Evolutionary conservation across 2,797 vertebrate genomes (phyloP), one percentile per base, ranked within the genome.

Genomic region (Rhabdophis nuchalis): DNA sequence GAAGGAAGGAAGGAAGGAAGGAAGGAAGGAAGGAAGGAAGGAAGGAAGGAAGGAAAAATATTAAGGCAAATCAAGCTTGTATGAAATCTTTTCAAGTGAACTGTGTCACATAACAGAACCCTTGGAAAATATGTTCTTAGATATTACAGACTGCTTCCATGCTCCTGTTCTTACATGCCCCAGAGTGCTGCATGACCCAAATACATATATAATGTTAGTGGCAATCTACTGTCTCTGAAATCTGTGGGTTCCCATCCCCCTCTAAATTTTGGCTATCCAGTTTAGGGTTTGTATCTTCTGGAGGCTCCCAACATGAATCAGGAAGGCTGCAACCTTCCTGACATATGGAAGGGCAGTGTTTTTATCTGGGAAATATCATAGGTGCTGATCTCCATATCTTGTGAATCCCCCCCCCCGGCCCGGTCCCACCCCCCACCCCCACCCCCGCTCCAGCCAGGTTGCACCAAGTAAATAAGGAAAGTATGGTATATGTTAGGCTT

Each of bases 391-490:
- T 60, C 68, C 29, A 27, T 53, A 32, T 14, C 23, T 53, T 53
- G 3, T 50, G 60, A 64, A 8, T 23, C 36, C 61, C 23, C 3
- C 2, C 27, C 0, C 32, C 60, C n/a, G n/a, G n/a, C n/a, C n/a
- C n/a, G n/a, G n/a, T n/a, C n/a, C n/a, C n/a, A n/a, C 23, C 3
- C 2, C 27, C 0, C 32, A 52, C 23, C 3, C 2, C 27, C 0
- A 23, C 60, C 50, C 1, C 2, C 18, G 0, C 6, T 41, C 13
- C 8, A 41, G 20, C 72, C 9, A 77, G 3, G 9, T 77, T 77
- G 4, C 9, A 4, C 36, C 72, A 77, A 25, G 18, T 77, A 77
- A 41, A 77, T 77, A 77, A 77, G 72, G 36, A 77, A 11, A 4
- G 9, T 41, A 4, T 29, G 0, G 18, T 60, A 11, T 53, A 29